Conservation (phyloP, 2,888 invertebrate genomes). For the Cinara cedri region DNA sequence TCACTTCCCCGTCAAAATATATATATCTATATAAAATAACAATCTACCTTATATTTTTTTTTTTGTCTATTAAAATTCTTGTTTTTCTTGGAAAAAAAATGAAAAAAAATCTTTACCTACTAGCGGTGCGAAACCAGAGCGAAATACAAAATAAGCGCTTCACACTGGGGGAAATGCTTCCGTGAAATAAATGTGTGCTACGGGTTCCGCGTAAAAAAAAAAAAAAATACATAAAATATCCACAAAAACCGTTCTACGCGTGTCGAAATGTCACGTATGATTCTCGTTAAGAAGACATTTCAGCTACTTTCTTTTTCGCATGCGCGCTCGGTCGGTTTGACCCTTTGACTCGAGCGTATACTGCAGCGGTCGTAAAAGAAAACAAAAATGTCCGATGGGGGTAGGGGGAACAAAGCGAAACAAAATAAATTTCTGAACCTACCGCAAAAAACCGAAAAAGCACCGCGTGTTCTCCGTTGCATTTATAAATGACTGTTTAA, state of each 20-base stretch:
- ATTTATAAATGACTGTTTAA: constrained; percentile 6
- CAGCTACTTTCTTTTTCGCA: not conserved
- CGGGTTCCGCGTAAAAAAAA: not conserved
- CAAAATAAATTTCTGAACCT: constrained; percentile 1
- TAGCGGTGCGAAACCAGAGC: constrained; percentile 11
- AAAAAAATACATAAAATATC: not conserved
- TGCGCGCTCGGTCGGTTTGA: constrained; percentile 11
- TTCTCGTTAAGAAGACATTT: constrained; percentile 52
- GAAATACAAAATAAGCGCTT: constrained; percentile 26
- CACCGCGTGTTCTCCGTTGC: not conserved
- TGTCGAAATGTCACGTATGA: constrained; percentile 53
- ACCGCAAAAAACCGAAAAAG: not conserved
- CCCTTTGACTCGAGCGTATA: constrained; percentile 28
- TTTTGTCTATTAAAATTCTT: too few relatives aligned
- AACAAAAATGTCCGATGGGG: too few relatives aligned
- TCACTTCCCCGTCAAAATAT: too few relatives aligned
- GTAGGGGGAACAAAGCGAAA: not conserved
- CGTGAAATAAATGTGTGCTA: constrained; percentile 20
- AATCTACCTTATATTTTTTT: too few relatives aligned
- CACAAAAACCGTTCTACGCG: constrained; percentile 38
- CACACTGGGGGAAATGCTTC: constrained; percentile 9
- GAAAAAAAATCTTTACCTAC: not conserved
- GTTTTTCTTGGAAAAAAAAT: constrained; percentile 1
- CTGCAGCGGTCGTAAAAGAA: not conserved
- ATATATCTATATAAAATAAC: too few relatives aligned